These are phyloP conservation scores for Cromileptes altivelis DNA, from an alignment of 2,113 vertebrate species.

Conservation along the genomic window DNA sequence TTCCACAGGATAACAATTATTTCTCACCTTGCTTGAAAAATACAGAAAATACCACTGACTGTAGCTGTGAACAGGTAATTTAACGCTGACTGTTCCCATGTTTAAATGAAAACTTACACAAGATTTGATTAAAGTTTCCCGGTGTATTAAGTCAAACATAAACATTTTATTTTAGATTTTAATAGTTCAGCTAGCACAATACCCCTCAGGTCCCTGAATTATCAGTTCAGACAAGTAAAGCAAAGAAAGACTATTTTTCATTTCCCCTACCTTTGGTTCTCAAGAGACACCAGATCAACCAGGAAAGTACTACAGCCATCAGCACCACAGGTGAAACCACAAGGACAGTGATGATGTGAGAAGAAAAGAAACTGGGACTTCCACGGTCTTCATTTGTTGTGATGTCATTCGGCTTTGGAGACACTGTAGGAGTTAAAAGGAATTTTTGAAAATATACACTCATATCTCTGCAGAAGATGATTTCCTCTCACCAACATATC, in stretches of 20 bases:
- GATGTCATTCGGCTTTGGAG: neutral
- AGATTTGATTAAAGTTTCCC: neutral
- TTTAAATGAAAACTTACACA: neutral
- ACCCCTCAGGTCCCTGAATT: neutral
- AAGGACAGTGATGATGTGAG: constrained; percentile 4
- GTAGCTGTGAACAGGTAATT: neutral
- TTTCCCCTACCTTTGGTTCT: constrained; percentile 53
- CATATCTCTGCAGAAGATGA: neutral
- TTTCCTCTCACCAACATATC: neutral
- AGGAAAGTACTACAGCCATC: constrained; percentile 20
- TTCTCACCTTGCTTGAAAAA: constrained; percentile 5
- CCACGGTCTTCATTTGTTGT: fast-evolving
- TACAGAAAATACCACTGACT: neutral
- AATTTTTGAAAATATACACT: constrained; percentile 40
- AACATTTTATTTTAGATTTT: neutral
- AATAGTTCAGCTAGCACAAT: neutral
- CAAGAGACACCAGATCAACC: constrained; percentile 46
- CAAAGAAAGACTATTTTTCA: neutral
- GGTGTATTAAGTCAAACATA: neutral
- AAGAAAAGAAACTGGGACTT: neutral
- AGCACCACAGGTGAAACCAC: constrained; percentile 46
- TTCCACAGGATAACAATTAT: constrained; percentile 59
- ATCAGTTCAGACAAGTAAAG: neutral
- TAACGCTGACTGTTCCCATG: neutral
- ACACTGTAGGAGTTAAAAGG: constrained; percentile 65